Conservation (phyloP, 2,797 vertebrate species). For the Cyclopterus lumpus region DNA sequence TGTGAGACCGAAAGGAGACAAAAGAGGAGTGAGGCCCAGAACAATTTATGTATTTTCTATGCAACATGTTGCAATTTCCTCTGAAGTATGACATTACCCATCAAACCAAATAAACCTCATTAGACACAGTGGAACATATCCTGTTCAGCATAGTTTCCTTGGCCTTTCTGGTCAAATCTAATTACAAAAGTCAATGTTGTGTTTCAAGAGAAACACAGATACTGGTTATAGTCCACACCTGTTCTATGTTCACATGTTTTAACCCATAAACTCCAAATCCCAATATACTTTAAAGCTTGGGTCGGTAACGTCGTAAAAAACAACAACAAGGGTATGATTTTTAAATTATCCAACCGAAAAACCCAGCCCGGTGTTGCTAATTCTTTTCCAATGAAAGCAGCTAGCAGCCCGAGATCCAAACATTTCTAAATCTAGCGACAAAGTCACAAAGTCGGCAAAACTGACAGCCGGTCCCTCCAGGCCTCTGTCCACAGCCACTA, state of each 20-base stretch:
- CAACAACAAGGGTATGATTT: not conserved
- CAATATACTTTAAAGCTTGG: not conserved
- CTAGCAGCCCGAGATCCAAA: not conserved
- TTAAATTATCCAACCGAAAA: not conserved
- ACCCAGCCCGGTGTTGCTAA: not conserved
- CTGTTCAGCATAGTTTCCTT: not conserved
- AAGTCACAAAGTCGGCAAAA: not conserved
- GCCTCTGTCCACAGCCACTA: too few relatives aligned
- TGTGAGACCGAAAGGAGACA: not conserved
- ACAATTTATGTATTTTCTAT: not conserved
- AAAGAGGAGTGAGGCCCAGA: not conserved
- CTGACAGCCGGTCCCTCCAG: too few relatives aligned
- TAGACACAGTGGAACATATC: not conserved
- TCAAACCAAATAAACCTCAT: conserved; percentile 16
- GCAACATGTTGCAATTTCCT: not conserved
- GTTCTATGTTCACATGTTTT: not conserved
- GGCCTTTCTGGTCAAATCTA: conserved; percentile 1
- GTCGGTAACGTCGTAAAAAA: not conserved
- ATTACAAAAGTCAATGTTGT: conserved; percentile 19
- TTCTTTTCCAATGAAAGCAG: not conserved
- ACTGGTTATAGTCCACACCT: not conserved
- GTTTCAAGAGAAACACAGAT: conserved; percentile 21
- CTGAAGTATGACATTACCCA: not conserved
- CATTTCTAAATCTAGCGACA: not conserved
- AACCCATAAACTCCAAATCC: not conserved